Evolutionary conservation across 2,888 invertebrate species (phyloP).

Genomic region (Drosophila cyrtoloma): DNA sequence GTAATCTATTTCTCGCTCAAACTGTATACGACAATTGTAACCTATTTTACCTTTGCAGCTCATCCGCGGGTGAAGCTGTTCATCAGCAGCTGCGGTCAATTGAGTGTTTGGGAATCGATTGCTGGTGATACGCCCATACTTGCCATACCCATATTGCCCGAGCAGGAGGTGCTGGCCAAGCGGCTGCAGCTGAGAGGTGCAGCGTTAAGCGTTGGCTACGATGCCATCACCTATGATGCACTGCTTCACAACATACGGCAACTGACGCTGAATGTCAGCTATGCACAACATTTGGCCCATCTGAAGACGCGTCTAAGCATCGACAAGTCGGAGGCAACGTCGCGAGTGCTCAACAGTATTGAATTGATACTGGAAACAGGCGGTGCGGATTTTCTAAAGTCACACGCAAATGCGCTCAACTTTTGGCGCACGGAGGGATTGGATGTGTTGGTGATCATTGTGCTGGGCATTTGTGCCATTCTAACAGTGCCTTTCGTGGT

Average conservation of each 20-base stretch:
- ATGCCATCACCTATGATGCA: constrained; percentile 84
- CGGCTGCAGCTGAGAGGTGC: constrained; percentile 85
- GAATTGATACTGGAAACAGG: constrained; percentile 81
- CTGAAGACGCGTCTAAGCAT: constrained; percentile 66
- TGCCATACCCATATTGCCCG: constrained; percentile 86
- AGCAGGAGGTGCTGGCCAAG: constrained; percentile 86
- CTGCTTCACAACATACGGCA: constrained; percentile 83
- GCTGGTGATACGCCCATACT: constrained; percentile 86
- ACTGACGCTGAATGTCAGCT: constrained; percentile 82
- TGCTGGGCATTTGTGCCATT: constrained; percentile 79
- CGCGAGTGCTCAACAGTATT: constrained; percentile 81
- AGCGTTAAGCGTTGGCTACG: constrained; percentile 83
- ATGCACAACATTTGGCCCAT: constrained; percentile 57
- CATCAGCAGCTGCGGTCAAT: constrained; percentile 87
- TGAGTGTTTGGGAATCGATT: constrained; percentile 87
- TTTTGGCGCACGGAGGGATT: constrained; percentile 82
- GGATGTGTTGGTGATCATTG: constrained; percentile 83
- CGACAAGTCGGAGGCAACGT: constrained; percentile 66
- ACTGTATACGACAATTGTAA: neutral
- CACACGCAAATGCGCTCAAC: constrained; percentile 81
- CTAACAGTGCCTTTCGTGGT: constrained; percentile 83
- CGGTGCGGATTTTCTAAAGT: constrained; percentile 83
- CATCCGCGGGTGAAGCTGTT: constrained; percentile 87
- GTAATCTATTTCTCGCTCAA: constrained; percentile 47
- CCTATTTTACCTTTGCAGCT: constrained; percentile 74